Conservation (phyloP, 2,797 vertebrate genomes). For the Clarias pachynema region DNA sequence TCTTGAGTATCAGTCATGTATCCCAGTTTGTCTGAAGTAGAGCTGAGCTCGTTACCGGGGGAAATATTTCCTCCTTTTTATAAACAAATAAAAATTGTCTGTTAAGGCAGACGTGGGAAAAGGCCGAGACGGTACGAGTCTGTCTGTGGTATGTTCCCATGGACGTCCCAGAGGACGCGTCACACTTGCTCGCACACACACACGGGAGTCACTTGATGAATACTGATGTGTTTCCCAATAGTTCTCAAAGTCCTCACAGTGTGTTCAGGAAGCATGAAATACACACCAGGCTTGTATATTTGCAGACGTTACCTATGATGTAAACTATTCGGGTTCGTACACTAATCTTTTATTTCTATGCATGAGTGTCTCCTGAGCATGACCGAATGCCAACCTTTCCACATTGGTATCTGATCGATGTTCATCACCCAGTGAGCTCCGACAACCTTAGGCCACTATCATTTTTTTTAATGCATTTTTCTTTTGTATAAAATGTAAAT, state of each 20-base stretch:
- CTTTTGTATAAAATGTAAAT: slow-evolving; percentile 81
- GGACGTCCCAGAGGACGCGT: slow-evolving; percentile 33
- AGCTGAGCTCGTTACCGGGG: background rate
- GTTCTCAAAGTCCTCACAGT: slow-evolving; percentile 19
- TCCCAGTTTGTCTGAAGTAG: background rate
- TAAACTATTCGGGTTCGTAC: slow-evolving; percentile 1
- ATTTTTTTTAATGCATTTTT: slow-evolving; percentile 70
- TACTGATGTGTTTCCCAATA: slow-evolving; percentile 18
- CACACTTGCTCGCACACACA: background rate
- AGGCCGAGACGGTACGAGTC: slow-evolving; percentile 5
- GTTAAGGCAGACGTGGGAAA: slow-evolving; percentile 31
- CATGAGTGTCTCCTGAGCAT: slow-evolving; percentile 47
- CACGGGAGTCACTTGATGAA: slow-evolving; percentile 39
- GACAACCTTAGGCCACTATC: slow-evolving; percentile 56
- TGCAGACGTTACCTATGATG: background rate
- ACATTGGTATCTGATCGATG: slow-evolving; percentile 28
- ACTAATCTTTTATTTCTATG: slow-evolving; percentile 37
- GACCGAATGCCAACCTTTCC: slow-evolving; percentile 36
- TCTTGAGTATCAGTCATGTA: background rate
- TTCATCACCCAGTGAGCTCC: slow-evolving; percentile 50
- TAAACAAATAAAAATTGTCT: background rate
- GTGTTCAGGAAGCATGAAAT: slow-evolving; percentile 20
- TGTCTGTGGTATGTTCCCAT: slow-evolving; percentile 43
- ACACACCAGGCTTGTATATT: background rate
- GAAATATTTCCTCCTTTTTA: background rate